Conservation (phyloP, 2,888 invertebrate genomes). For the Pinctada fucata region DNA sequence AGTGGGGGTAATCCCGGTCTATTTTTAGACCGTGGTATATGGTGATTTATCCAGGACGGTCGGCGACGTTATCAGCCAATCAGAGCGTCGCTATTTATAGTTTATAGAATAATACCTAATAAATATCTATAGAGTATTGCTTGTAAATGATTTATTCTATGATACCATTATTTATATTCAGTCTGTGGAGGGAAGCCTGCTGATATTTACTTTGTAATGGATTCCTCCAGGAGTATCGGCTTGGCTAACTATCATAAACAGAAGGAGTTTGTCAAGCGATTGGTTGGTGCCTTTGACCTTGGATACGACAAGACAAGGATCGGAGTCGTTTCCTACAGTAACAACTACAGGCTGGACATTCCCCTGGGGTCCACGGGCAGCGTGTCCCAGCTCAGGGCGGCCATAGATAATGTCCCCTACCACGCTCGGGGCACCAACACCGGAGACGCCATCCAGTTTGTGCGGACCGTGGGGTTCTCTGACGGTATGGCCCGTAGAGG, state of each 20-base stretch:
- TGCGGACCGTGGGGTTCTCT: conserved; percentile 50
- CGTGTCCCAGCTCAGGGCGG: conserved; percentile 39
- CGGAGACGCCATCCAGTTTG: conserved; percentile 52
- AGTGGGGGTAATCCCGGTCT: too few species aligned
- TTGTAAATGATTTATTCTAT: too few species aligned
- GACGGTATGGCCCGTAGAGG: conserved; percentile 40
- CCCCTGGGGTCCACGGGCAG: conserved; percentile 43
- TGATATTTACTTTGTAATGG: conserved; percentile 55
- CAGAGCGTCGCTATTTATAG: too few species aligned
- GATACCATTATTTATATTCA: conserved; percentile 8
- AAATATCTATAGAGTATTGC: too few species aligned
- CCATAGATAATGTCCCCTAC: conserved; percentile 45
- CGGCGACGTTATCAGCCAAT: too few species aligned
- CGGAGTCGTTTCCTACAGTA: conserved; percentile 56
- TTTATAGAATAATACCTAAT: too few species aligned
- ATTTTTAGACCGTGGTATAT: too few species aligned
- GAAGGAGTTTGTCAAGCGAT: conserved; percentile 53
- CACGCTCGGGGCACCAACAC: conserved; percentile 56
- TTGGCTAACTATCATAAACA: conserved; percentile 61
- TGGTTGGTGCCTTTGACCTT: conserved; percentile 54
- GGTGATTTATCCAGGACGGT: too few species aligned
- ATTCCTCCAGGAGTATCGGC: conserved; percentile 63
- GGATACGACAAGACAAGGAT: conserved; percentile 51
- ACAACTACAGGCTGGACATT: conserved; percentile 44
- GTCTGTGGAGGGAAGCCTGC: conserved; percentile 61